Evolutionary conservation across 2,113 vertebrate genomes (phyloP).

Genomic region (Cephalopterus ornatus): DNA sequence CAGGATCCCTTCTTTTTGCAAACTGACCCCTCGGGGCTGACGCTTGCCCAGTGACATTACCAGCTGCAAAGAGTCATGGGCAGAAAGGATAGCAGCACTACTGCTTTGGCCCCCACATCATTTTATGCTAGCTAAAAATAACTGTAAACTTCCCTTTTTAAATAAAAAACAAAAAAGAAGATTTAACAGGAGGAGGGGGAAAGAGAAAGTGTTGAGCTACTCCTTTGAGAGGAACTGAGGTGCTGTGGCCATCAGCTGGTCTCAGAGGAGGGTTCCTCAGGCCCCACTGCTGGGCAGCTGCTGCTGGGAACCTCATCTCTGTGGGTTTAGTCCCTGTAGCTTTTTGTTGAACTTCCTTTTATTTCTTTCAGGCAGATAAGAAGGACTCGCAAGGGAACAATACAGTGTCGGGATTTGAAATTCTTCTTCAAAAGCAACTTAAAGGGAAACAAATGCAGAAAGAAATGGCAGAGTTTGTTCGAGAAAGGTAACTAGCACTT

Average conservation of each 20-base stretch:
- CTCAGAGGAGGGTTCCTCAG: neutral
- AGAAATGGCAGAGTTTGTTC: conserved; percentile 96
- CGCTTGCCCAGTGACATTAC: rapidly evolving
- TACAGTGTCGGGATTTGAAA: conserved; percentile 90
- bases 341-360: neutral
- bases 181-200: neutral
- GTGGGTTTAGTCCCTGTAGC: neutral
- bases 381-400: conserved; percentile 91
- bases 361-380: conserved; percentile 83
- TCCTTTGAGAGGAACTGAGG: neutral
- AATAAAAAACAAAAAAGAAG: no score
- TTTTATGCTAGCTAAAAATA: neutral
- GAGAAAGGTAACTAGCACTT: conserved; percentile 85
- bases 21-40: neutral
- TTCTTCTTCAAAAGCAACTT: conserved; percentile 94
- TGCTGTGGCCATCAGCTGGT: neutral
- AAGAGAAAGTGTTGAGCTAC: neutral
- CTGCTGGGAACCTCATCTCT: neutral
- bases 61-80: neutral
- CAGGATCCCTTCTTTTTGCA: neutral
- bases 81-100: neutral
- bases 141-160: neutral
- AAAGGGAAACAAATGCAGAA: conserved; percentile 99
- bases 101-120: neutral
- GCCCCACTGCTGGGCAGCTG: neutral